Evolutionary conservation across 2,113 vertebrate species (phyloP).

Genomic region (Jaculus jaculus): DNA sequence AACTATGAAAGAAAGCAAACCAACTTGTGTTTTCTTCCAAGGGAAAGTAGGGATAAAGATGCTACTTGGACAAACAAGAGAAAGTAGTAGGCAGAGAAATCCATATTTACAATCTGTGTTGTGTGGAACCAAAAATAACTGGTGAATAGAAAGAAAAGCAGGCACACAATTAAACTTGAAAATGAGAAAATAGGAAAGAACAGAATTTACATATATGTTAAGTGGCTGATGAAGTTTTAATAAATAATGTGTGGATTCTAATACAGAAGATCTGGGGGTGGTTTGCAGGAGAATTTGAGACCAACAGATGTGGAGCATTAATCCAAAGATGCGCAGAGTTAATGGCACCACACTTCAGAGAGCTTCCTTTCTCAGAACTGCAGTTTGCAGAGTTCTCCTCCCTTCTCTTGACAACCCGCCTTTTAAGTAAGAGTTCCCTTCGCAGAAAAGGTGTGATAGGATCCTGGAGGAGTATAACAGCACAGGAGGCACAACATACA

Average conservation of each 20-base stretch:
- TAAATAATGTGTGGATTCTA: slow-evolving; percentile 55
- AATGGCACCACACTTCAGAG: neutral
- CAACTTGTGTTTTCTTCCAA: neutral
- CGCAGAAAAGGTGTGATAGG: neutral
- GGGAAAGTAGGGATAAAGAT: slow-evolving; percentile 1
- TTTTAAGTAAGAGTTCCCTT: slow-evolving; percentile 42
- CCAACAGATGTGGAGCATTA: slow-evolving; percentile 20
- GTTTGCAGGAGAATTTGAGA: slow-evolving; percentile 20
- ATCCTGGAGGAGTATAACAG: slow-evolving; percentile 18
- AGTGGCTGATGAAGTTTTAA: slow-evolving; percentile 48
- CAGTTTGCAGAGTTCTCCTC: slow-evolving; percentile 20
- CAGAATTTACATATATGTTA: slow-evolving; percentile 16
- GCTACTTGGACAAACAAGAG: neutral
- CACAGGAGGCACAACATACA: slow-evolving; percentile 27
- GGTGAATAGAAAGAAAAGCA: slow-evolving; percentile 14
- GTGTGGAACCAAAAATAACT: slow-evolving; percentile 51
- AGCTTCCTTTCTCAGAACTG: slow-evolving; percentile 8
- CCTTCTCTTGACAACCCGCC: neutral
- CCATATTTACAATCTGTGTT: neutral
- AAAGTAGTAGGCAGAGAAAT: slow-evolving; percentile 29
- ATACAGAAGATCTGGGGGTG: neutral
- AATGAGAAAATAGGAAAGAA: slow-evolving; percentile 29
- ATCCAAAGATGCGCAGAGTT: slow-evolving; percentile 40
- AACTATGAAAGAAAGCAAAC: neutral
- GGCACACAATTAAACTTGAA: slow-evolving; percentile 52